Conservation (phyloP, 2,888 invertebrate species). For the Rhingia rostrata region DNA sequence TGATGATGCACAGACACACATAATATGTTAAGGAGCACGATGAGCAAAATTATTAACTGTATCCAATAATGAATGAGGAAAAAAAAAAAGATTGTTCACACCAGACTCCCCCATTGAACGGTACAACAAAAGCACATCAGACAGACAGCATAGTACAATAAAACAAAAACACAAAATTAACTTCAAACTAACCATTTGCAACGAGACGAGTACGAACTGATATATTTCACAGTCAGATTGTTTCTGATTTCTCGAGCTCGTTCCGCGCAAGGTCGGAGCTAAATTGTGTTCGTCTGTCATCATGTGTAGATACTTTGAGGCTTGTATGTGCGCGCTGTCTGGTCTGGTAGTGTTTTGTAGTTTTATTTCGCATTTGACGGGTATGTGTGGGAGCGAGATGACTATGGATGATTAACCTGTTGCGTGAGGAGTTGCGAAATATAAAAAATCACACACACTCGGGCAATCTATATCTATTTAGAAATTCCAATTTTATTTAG, state of each 20-base stretch:
- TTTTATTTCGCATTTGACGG: not conserved
- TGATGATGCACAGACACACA: conserved; percentile 56
- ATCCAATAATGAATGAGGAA: conserved; percentile 60
- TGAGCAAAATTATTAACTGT: conserved; percentile 25
- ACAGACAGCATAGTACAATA: conserved; percentile 37
- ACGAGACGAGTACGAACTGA: conserved; percentile 75
- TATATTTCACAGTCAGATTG: conserved; percentile 77
- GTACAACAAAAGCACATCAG: conserved; percentile 50
- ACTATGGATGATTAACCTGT: conserved; percentile 22
- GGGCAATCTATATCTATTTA: conserved; percentile 62
- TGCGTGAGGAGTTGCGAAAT: conserved; percentile 20
- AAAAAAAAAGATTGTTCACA: conserved; percentile 33
- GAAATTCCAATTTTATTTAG: conserved; percentile 72
- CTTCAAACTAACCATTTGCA: conserved; percentile 58
- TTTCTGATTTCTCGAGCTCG: conserved; percentile 76
- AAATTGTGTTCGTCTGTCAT: conserved; percentile 73
- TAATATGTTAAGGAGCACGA: conserved; percentile 21
- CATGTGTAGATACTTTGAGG: conserved; percentile 67
- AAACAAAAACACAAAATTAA: conserved; percentile 53
- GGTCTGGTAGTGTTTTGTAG: conserved; percentile 16
- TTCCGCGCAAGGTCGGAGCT: conserved; percentile 78
- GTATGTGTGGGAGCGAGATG: conserved; percentile 19
- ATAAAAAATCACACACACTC: conserved; percentile 2
- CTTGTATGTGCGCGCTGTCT: conserved; percentile 20
- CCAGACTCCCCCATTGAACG: conserved; percentile 42